Conservation (phyloP, 1,140 invertebrate genomes). For the Manduca sexta region DNA sequence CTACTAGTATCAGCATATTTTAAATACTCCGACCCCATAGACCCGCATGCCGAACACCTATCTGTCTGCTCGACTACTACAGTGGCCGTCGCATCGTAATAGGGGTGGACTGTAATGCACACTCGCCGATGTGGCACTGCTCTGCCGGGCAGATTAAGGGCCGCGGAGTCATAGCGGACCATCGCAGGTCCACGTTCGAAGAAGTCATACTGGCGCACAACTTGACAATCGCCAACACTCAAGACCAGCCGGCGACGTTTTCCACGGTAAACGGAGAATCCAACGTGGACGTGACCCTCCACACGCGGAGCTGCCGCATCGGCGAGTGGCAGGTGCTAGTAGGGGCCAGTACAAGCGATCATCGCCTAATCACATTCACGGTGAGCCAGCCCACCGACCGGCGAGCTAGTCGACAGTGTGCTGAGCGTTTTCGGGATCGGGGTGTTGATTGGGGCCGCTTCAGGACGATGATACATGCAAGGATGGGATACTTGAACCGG, state of each 20-base stretch:
- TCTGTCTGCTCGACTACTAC: too few relatives aligned
- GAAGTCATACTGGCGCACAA: conserved; percentile 9
- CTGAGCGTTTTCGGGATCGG: conserved; percentile 1
- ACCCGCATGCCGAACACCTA: too few relatives aligned
- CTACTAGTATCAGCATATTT: too few relatives aligned
- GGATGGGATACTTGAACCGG: conserved; percentile 4
- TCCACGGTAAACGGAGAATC: too few relatives aligned
- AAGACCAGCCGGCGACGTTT: conserved; percentile 17
- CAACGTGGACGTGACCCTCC: too few relatives aligned
- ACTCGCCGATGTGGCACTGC: conserved; percentile 29
- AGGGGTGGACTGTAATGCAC: conserved; percentile 21
- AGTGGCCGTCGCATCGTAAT: neutral
- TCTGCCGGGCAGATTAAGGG: neutral
- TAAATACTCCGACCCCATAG: too few relatives aligned
- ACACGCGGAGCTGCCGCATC: conserved; percentile 12
- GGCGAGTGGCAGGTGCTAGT: conserved; percentile 15
- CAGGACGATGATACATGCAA: conserved; percentile 4
- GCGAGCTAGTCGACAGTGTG: neutral
- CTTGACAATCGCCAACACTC: conserved; percentile 5
- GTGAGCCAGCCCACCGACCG: neutral
- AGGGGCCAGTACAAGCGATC: conserved; percentile 20
- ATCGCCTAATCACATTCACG: conserved; percentile 16
- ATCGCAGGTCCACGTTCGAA: too few relatives aligned
- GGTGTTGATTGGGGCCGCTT: conserved; percentile 15
- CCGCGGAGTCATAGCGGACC: too few relatives aligned